These are phyloP conservation scores for Miichthys miiuy DNA, from an alignment of 2,797 vertebrate genomes.

Conservation along the genomic window DNA sequence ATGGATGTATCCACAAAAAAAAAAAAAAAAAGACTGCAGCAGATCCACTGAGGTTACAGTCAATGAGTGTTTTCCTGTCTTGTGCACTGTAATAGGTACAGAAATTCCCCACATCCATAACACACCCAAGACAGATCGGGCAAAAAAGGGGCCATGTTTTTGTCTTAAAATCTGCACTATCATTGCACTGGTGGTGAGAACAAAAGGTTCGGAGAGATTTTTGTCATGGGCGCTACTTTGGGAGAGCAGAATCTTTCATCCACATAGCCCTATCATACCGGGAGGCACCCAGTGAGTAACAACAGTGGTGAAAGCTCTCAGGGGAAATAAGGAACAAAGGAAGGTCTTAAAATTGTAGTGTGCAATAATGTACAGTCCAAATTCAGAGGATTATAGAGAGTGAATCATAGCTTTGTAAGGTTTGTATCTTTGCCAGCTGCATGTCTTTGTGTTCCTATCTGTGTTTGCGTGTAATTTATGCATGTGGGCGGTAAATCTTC, in stretches of 20 bases:
- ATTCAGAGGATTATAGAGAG: conserved; percentile 23
- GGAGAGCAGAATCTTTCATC: conserved; percentile 49
- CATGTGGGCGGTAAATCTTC: conserved; percentile 23
- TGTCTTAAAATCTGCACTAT: conserved; percentile 35
- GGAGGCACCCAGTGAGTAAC: conserved; percentile 20
- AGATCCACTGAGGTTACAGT: conserved; percentile 12
- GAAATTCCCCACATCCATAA: conserved; percentile 17
- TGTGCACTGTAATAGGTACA: background rate
- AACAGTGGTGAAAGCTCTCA: conserved; percentile 28
- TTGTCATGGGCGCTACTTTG: background rate
- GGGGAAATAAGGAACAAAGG: conserved; percentile 10
- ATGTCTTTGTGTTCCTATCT: background rate
- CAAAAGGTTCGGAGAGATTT: conserved; percentile 36
- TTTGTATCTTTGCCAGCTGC: background rate
- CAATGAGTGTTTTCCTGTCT: conserved; percentile 9
- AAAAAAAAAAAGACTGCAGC: background rate
- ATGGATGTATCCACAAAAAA: conserved; percentile 11
- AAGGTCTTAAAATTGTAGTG: background rate
- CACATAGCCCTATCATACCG: background rate
- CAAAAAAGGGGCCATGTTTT: conserved; percentile 1
- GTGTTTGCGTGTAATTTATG: background rate
- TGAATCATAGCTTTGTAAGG: background rate
- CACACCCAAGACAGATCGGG: background rate
- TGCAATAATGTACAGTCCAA: background rate
- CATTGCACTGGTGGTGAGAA: conserved; percentile 5